Evolutionary conservation across 2,113 vertebrate genomes (phyloP).

Genomic region (Dascyllus trimaculatus): DNA sequence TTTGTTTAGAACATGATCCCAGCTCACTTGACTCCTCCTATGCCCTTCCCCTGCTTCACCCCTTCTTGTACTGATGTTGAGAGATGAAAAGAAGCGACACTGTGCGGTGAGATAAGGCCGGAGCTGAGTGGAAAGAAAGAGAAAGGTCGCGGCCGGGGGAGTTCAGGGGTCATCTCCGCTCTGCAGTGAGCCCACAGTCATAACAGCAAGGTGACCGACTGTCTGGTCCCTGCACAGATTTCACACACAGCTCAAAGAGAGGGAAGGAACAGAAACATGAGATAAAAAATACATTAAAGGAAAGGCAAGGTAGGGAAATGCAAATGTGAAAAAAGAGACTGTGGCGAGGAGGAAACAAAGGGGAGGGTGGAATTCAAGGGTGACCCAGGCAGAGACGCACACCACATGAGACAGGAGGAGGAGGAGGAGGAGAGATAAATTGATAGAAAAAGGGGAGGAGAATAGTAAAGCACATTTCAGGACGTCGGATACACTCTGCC

Average conservation of each 20-base stretch:
- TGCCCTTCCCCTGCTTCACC: constrained; percentile 13
- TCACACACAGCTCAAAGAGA: constrained; percentile 51
- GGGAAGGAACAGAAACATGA: constrained; percentile 3
- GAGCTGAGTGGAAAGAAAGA: constrained; percentile 26
- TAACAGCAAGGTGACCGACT: constrained; percentile 34
- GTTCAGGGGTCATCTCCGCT: constrained; percentile 62
- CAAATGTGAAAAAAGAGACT: constrained; percentile 36
- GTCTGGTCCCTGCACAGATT: constrained; percentile 30
- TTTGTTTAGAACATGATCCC: constrained; percentile 1
- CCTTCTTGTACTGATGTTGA: constrained; percentile 41
- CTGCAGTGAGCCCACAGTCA: constrained; percentile 33
- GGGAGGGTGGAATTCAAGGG: constrained; percentile 30
- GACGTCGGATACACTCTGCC: constrained; percentile 29
- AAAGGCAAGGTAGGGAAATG: constrained; percentile 29
- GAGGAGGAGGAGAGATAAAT: constrained; percentile 39
- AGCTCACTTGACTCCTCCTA: constrained; percentile 8
- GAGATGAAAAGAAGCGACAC: constrained; percentile 57
- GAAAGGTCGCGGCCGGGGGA: constrained; percentile 37
- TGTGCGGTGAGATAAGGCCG: constrained; percentile 65
- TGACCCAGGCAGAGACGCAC: constrained; percentile 47
- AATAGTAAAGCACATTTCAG: constrained; percentile 44
- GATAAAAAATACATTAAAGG: constrained; percentile 38
- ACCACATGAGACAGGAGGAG: constrained; percentile 41
- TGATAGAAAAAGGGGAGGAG: constrained; percentile 49
- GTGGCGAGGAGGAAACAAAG: constrained; percentile 26